A percentile compares a stretch with the other conserved stretches of the same genome.
These are phyloP conservation scores for Paelopatides confundens DNA, from an alignment of 53 echinoderm and acorn worm genomes.

Conservation along the genomic window DNA sequence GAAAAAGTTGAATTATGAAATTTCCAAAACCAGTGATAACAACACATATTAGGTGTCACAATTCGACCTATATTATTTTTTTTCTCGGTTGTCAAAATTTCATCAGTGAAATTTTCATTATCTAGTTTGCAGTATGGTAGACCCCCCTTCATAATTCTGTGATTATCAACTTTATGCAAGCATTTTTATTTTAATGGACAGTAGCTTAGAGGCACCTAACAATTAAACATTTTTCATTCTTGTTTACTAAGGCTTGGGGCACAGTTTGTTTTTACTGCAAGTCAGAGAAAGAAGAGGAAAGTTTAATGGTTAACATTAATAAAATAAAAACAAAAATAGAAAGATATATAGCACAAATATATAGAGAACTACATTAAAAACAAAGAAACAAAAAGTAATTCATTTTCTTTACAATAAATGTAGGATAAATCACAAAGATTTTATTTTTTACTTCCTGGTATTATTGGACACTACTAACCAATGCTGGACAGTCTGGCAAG, in stretches of 20 bases:
- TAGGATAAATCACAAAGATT: too few relatives aligned
- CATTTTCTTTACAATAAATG: not conserved
- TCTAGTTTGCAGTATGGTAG: not conserved
- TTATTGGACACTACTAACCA: too few relatives aligned
- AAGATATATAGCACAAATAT: not conserved
- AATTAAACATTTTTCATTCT: slow-evolving; percentile 4
- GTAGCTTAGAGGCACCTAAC: slow-evolving; percentile 3
- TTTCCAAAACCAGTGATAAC: too few relatives aligned
- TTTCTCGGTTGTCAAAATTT: not conserved
- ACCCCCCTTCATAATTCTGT: not conserved
- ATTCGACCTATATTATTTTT: too few relatives aligned
- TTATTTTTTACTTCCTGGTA: too few relatives aligned
- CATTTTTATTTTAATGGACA: not conserved
- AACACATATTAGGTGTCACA: too few relatives aligned
- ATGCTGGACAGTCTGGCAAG: too few relatives aligned
- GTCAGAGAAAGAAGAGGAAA: not conserved
- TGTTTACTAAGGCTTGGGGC: slow-evolving; percentile 9
- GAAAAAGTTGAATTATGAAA: too few relatives aligned
- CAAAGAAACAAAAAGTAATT: not conserved
- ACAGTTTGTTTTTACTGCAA: not conserved
- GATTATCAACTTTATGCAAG: not conserved
- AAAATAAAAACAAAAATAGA: slow-evolving; percentile 35
- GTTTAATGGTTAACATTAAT: slow-evolving; percentile 28
- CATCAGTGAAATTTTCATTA: not conserved
- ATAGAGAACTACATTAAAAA: not conserved